These are phyloP conservation scores for Chloroceryle aenea DNA, from an alignment of 2,113 vertebrate species.

Conservation along the genomic window DNA sequence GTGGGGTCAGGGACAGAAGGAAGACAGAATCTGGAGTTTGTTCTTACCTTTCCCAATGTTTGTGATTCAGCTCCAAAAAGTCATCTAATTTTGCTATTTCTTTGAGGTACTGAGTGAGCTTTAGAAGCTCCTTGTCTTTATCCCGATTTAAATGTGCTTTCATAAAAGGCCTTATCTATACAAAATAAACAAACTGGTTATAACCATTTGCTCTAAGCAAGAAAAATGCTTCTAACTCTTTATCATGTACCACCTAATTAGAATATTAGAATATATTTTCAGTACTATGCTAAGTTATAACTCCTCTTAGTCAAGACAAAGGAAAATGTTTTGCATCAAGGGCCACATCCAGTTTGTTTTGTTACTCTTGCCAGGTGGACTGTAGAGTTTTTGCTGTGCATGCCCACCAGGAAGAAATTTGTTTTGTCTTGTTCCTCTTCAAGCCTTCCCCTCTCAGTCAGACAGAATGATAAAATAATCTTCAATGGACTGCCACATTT, in stretches of 20 bases:
- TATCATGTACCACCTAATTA: not conserved
- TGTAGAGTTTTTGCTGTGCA: not conserved
- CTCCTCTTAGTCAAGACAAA: not conserved
- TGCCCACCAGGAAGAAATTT: not conserved
- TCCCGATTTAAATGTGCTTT: constrained; percentile 98
- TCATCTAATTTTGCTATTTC: constrained; percentile 97
- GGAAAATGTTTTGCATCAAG: not conserved
- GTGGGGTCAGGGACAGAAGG: not conserved
- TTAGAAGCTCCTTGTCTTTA: constrained; percentile 95
- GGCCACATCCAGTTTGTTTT: not conserved
- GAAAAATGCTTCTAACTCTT: not conserved
- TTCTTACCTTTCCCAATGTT: constrained; percentile 97
- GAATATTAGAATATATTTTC: not conserved
- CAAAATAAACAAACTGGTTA: constrained; percentile 20
- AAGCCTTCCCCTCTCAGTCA: not conserved
- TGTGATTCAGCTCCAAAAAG: constrained; percentile 95
- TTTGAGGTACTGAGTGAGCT: constrained; percentile 97
- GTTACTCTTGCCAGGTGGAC: not conserved
- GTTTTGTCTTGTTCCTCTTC: not conserved
- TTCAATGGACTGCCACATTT: not conserved
- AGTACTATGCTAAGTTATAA: not conserved
- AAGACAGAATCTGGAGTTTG: not conserved
- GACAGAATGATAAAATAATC: not conserved
- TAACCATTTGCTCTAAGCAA: not conserved
- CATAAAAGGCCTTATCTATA: constrained; percentile 96